phyloP scores from a whole-genome alignment of 2,888 invertebrate species.

The Callyntrura guangdongensis region DNA sequence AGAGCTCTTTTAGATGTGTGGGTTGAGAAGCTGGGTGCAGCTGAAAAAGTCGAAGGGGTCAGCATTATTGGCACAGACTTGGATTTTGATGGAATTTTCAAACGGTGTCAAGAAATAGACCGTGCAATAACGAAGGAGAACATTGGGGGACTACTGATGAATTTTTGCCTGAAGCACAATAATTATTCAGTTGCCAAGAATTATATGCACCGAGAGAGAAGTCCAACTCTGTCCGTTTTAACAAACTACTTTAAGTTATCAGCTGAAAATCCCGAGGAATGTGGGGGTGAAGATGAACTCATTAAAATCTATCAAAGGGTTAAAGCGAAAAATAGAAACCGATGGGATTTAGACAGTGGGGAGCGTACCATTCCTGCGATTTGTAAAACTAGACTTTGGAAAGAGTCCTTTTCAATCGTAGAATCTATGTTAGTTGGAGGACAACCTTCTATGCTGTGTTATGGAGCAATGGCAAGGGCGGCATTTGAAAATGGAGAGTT shows the following conservation, averaged over 20 bases:
- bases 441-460: conserved; percentile 82
- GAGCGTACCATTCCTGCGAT: conserved; percentile 89
- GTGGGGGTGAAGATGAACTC: conserved; percentile 87
- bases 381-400: conserved; percentile 89
- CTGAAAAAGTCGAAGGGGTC: not conserved
- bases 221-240: conserved; percentile 72
- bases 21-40: conserved; percentile 47
- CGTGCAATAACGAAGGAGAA: conserved; percentile 43
- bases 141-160: conserved; percentile 88
- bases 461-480: conserved; percentile 88
- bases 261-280: conserved; percentile 22
- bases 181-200: conserved; percentile 88
- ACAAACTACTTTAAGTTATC: conserved; percentile 69
- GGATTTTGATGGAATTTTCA: conserved; percentile 57
- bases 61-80: conserved; percentile 46
- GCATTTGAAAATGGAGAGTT: conserved; percentile 88
- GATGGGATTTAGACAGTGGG: conserved; percentile 88
- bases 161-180: conserved; percentile 87
- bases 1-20: conserved; percentile 63
- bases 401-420: conserved; percentile 88
- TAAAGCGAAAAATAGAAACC: conserved; percentile 87
- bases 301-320: conserved; percentile 87
- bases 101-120: conserved; percentile 53
- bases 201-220: conserved; percentile 88
- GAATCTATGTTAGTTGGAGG: conserved; percentile 87